Evolutionary conservation across 2,888 invertebrate species (phyloP).

Genomic region (Drosophila lacicola): DNA sequence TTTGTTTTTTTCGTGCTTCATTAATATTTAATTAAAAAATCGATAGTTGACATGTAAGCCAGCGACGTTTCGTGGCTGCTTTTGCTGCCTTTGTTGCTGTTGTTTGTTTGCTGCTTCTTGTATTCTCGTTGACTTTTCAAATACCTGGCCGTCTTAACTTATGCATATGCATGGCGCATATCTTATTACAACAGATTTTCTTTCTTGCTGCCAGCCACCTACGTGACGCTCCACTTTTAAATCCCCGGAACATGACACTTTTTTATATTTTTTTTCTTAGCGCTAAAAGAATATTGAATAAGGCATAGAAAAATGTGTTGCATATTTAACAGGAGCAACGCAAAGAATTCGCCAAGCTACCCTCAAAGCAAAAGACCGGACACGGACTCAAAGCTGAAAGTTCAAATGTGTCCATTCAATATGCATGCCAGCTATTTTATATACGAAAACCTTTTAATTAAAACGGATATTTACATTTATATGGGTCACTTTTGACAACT

Average conservation of each 20-base stretch:
- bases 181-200: constrained; percentile 77
- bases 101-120: constrained; percentile 17
- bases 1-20: constrained; percentile 70
- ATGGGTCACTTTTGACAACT: not conserved
- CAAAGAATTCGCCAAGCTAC: constrained; percentile 2
- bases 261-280: constrained; percentile 8
- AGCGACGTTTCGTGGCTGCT: constrained; percentile 54
- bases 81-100: constrained; percentile 6
- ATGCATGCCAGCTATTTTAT: constrained; percentile 2
- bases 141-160: constrained; percentile 55
- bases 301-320: constrained; percentile 43
- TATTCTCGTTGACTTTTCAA: constrained; percentile 43
- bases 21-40: constrained; percentile 83
- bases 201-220: constrained; percentile 45
- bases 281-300: constrained; percentile 25
- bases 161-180: constrained; percentile 78
- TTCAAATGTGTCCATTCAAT: not conserved
- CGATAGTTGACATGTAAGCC: constrained; percentile 80
- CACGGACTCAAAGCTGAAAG: not conserved
- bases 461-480: not conserved
- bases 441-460: constrained; percentile 20
- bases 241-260: constrained; percentile 40
- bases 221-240: constrained; percentile 70
- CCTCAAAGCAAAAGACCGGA: not conserved
- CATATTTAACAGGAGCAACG: constrained; percentile 37